Evolutionary conservation across 2,113 vertebrate species (phyloP).

Genomic region (Pseudolaguvia tuberculata): DNA sequence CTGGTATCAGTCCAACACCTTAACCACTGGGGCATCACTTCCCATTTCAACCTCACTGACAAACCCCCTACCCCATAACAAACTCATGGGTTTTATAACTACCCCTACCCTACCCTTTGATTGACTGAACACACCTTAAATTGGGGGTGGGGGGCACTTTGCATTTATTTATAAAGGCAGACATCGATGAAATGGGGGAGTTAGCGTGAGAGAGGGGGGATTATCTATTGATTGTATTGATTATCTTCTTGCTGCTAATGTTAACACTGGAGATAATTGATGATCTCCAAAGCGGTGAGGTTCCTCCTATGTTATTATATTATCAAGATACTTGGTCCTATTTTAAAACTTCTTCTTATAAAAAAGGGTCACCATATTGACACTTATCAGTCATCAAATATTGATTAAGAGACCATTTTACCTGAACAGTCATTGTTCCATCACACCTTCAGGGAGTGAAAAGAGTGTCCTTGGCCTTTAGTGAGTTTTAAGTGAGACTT

Average conservation of each 20-base stretch:
- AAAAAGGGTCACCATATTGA: background rate
- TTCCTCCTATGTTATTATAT: background rate
- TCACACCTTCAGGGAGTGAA: conserved; percentile 1
- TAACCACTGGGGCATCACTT: no score
- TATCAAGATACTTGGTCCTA: background rate
- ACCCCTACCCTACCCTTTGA: no score
- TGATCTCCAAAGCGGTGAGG: background rate
- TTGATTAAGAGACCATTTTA: background rate
- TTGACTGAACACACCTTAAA: no score
- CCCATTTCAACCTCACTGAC: no score
- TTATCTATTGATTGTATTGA: no score
- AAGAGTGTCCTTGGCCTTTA: background rate
- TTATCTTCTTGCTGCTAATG: background rate
- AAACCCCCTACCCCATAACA: no score
- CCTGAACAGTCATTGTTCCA: background rate
- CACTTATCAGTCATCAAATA: background rate
- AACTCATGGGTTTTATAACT: no score
- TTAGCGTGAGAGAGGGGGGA: no score
- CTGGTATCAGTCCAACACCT: no score
- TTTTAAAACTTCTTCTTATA: background rate
- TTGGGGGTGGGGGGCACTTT: no score
- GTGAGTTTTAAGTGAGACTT: conserved; percentile 5
- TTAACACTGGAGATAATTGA: background rate
- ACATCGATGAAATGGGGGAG: no score
- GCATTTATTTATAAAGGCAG: no score